phyloP scores from a whole-genome alignment of 2,888 invertebrate genomes.

The Prosapia bicincta region DNA sequence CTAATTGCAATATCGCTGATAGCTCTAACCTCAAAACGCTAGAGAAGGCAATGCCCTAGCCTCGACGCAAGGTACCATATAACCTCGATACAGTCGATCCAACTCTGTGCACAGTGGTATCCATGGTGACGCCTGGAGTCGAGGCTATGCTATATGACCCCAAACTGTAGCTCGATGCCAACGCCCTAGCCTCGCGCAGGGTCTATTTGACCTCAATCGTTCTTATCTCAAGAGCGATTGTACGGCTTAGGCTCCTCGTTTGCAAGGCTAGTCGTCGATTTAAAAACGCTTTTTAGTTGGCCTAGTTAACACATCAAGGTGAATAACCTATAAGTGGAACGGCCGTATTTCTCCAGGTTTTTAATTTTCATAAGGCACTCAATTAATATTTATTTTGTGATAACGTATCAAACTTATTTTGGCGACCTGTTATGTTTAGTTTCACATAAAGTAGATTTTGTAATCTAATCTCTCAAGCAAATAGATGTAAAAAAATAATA shows the following conservation, averaged over 20 bases:
- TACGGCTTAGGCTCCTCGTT: neutral
- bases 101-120: neutral
- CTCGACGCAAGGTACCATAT: neutral
- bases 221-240: constrained; percentile 3
- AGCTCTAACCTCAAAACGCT: neutral
- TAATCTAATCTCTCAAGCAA: too few relatives aligned
- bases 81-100: neutral
- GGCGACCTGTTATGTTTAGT: neutral
- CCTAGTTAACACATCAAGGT: neutral
- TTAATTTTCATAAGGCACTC: neutral
- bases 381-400: neutral
- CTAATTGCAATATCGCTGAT: neutral
- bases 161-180: constrained; percentile 45
- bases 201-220: constrained; percentile 40
- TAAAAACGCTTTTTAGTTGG: neutral
- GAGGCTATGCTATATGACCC: constrained; percentile 2
- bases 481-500: too few relatives aligned
- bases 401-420: neutral
- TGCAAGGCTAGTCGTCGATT: neutral
- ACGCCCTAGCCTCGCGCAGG: constrained; percentile 56
- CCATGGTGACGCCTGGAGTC: neutral
- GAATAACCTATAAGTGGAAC: neutral
- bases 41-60: neutral
- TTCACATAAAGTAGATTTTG: too few relatives aligned
- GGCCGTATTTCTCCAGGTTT: neutral